Conservation (phyloP, 1,140 invertebrate species). For the Drosophila orosa region DNA sequence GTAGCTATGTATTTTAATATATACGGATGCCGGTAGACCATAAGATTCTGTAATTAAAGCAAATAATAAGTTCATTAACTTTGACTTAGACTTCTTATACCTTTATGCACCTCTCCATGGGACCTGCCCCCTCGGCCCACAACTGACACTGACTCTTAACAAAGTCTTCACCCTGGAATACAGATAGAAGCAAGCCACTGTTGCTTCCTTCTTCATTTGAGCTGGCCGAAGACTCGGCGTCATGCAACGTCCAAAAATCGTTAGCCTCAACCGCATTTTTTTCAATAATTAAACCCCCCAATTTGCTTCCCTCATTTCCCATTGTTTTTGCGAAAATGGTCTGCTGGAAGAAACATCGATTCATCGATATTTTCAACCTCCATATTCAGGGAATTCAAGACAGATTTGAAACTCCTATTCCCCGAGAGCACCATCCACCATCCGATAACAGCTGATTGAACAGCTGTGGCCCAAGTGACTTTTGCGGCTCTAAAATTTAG, state of each 20-base stretch:
- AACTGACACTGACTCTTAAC: slow-evolving; percentile 86
- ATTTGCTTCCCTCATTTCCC: slow-evolving; percentile 90
- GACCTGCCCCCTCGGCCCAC: slow-evolving; percentile 86
- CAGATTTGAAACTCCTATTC: no score
- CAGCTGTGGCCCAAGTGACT: no score
- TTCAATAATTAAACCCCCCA: slow-evolving; percentile 89
- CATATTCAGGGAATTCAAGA: no score
- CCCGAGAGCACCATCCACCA: no score
- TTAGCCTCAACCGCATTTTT: slow-evolving; percentile 90
- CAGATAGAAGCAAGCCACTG: slow-evolving; percentile 87
- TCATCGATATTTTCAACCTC: background rate
- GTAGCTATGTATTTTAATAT: slow-evolving; percentile 92
- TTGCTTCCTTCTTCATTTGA: slow-evolving; percentile 85
- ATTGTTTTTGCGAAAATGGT: slow-evolving; percentile 83
- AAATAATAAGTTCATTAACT: background rate
- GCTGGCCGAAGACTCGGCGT: slow-evolving; percentile 87
- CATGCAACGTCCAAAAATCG: slow-evolving; percentile 91
- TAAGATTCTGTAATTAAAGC: slow-evolving; percentile 88
- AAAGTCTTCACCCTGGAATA: slow-evolving; percentile 89
- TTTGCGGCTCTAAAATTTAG: no score
- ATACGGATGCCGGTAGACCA: slow-evolving; percentile 92
- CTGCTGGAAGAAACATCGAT: slow-evolving; percentile 1
- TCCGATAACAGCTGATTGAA: no score
- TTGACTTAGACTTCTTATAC: slow-evolving; percentile 84
- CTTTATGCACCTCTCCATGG: slow-evolving; percentile 90